Base-by-base conservation (phyloP, 1,140 invertebrate species). In the Leptopilina clavipes region DNA sequence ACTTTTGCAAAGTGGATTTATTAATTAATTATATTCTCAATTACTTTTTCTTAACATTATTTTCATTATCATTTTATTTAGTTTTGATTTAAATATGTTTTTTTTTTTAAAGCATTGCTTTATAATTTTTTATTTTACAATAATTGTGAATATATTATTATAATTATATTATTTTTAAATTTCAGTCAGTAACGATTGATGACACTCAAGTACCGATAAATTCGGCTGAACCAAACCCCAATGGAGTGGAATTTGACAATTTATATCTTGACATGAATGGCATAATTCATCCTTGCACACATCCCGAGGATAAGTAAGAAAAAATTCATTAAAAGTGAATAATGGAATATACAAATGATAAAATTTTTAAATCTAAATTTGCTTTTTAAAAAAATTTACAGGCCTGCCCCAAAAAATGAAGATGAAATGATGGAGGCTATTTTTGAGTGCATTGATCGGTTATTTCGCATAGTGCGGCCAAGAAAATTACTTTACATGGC, bases 401-500 rank as follows among this genome's bases (percentile, higher is more conserved):
- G 96, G 84, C 97, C 98, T 43, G 96, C 98, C 0, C 99, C 99
- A 0, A 98, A 97, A 91, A 97, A 98, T 92, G 98, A 99, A 89
- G 98, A 99, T 87, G 99, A 99, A 91, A 99, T 99, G 98, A 99
- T 99, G 98, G 93, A 98, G 71, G 96, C 97, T 22, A 99, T 99
- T 85, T 99, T 99, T 90, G 98, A 99, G 84, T 99, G 98, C 87
- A 99, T 99, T 82, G 99, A 99, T 89, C 91, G 98, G 75, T 92
- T 99, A 71, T 98, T 99, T 90, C 92, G 94, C 12, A 99, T 99
- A 86, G 97, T 99, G 0, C 91, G 98, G 79, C 99, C 99, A 10
- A 92, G 98, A 79, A 98, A 97, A 89, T 74, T 99, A 9, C 91
- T 99, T 56, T 99, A 99, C 89, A 99, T 99, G 98, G 99, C 99